Percentiles rank a stretch among this genome's conserved stretches.
These are phyloP conservation scores for Diprion similis DNA, from an alignment of 1,140 invertebrate species.

Conservation along the genomic window DNA sequence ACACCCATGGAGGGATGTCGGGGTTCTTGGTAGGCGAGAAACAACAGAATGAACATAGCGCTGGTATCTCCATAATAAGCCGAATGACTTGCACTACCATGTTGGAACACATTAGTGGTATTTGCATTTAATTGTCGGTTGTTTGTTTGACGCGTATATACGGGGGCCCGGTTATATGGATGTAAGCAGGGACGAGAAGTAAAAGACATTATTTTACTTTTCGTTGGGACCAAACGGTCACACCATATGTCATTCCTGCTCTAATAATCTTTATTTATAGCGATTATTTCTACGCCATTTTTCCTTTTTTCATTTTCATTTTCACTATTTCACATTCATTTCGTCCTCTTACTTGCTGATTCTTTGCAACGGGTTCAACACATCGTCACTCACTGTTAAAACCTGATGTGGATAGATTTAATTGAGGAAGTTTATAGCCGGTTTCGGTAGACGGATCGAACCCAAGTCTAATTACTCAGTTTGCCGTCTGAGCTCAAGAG, in stretches of 20 bases:
- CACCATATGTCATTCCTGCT: background rate
- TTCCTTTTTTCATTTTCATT: too few relatives aligned
- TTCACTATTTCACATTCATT: too few relatives aligned
- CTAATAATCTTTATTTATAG: background rate
- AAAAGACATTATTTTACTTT: background rate
- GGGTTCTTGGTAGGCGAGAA: background rate
- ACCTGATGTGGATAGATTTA: background rate
- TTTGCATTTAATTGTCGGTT: conserved; percentile 62
- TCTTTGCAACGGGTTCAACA: too few relatives aligned
- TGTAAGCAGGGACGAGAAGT: background rate
- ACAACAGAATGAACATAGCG: background rate
- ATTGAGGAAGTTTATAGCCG: conserved; percentile 7
- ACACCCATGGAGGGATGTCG: background rate
- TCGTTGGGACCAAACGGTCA: background rate
- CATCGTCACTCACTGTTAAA: background rate
- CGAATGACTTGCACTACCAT: conserved; percentile 54
- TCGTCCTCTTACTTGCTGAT: too few relatives aligned
- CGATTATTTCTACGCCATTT: background rate
- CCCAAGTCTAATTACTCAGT: background rate
- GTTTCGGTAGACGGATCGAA: background rate
- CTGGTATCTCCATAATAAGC: conserved; percentile 52
- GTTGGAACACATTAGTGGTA: conserved; percentile 58
- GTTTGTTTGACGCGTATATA: conserved; percentile 53
- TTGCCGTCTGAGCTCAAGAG: background rate
- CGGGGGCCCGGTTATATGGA: background rate